Evolutionary conservation across 2,113 vertebrate species (phyloP).

Genomic region (Bucco capensis): DNA sequence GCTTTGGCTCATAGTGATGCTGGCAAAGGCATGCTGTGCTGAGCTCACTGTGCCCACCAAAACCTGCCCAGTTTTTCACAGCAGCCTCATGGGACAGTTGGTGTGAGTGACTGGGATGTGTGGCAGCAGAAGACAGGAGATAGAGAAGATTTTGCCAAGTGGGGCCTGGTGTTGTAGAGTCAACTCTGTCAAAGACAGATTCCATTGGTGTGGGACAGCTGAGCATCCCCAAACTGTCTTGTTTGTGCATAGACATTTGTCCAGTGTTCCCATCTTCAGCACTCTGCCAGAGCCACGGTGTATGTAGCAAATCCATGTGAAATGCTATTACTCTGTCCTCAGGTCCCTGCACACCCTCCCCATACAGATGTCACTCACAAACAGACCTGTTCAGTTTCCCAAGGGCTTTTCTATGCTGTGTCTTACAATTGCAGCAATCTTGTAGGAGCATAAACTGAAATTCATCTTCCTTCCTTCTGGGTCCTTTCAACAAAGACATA

Average conservation of each 20-base stretch:
- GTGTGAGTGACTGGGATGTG: not conserved
- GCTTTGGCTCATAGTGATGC: not conserved
- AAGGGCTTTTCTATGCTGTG: not conserved
- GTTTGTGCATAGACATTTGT: not conserved
- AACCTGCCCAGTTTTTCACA: not conserved
- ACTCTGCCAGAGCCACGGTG: not conserved
- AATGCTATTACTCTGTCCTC: not conserved
- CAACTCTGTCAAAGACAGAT: not conserved
- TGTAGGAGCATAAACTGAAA: not conserved
- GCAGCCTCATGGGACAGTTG: not conserved
- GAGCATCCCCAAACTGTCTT: accelerated
- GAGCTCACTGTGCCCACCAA: not conserved
- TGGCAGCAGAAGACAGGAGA: not conserved
- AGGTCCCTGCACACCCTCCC: not conserved
- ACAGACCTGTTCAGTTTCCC: too few relatives aligned
- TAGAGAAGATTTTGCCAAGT: not conserved
- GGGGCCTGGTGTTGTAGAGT: not conserved
- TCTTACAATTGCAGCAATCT: not conserved
- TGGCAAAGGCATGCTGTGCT: not conserved
- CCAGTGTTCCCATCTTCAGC: not conserved
- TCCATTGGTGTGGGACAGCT: not conserved
- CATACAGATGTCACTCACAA: not conserved
- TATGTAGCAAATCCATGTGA: not conserved
- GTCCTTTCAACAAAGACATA: not conserved
- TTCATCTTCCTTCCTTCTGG: not conserved